Evolutionary conservation across 1,140 invertebrate species (phyloP), one percentile per base, ranked within the genome.

Genomic region (Magallana gigas): DNA sequence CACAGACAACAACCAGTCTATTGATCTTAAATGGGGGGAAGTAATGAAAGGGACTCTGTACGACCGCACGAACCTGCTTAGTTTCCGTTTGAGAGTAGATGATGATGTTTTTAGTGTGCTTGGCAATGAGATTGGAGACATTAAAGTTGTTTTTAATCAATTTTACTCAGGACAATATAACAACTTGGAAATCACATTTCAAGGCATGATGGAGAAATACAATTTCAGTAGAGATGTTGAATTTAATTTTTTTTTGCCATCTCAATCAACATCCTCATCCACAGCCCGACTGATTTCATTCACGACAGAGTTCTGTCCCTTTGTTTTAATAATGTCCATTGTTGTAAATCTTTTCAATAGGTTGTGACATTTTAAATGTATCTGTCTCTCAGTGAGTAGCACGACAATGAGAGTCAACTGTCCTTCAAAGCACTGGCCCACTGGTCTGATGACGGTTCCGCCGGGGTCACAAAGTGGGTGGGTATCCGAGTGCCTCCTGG

Each of bases 401-500:
- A 48, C 5, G 36, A 48, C 0, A 48, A 48, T 5, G 5, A 29
- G 23, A 29, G 29, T 76, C 23, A 84, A 8, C 14, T 62, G 29
- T 88, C 59, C 60, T 90, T 91, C 11, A 90, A 29, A 6, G 85
- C 88, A 56, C 87, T 86, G 14, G 91, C 87, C 91, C 91, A 92
- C n/a, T 84, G 16, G 16, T 87, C 88, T 87, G 84, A 88, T 16
- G 89, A 89, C 1, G 91, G 91, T 57, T 91, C 88, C 6, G 48
- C 62, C 14, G 91, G 91, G 11, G 89, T 29, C 48, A 92, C 89
- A 89, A 89, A 92, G 59, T 86, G 87, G 84, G 87, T 83, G 14
- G 91, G 91, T 62, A 92, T 88, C 9, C 88, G 80, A 76, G 82
- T 91, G 12, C 90, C 88, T 12, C 90, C 91, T 57, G 90, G 88